Evolutionary conservation across 1,140 invertebrate genomes (phyloP).

Genomic region (Dinothrombium tinctorium): DNA sequence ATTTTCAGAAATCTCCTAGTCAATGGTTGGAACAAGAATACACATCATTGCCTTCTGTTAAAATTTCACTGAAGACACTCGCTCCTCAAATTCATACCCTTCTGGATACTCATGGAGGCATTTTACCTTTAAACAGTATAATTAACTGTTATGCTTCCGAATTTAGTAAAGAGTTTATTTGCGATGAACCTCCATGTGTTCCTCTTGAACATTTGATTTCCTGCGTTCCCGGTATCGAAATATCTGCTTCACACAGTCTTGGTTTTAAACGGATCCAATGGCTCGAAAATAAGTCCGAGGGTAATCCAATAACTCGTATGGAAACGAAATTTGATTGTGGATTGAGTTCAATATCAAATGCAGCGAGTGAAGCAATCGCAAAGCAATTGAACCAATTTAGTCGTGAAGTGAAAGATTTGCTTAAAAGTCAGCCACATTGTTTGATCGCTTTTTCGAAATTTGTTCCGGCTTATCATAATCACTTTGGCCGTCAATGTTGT

Average conservation of each 20-base stretch:
- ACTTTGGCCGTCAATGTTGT: conserved; percentile 75
- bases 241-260: conserved; percentile 22
- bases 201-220: conserved; percentile 60
- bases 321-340: too few species aligned
- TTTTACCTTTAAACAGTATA: conserved; percentile 42
- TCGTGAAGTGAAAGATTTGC: conserved; percentile 50
- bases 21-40: neutral
- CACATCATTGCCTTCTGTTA: conserved; percentile 37
- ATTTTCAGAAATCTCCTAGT: neutral
- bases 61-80: conserved; percentile 36
- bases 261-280: conserved; percentile 27
- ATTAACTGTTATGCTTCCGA: neutral
- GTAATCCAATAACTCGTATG: too few species aligned
- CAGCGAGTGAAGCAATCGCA: conserved; percentile 30
- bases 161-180: conserved; percentile 5
- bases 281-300: conserved; percentile 21
- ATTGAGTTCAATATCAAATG: neutral
- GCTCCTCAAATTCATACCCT: conserved; percentile 36
- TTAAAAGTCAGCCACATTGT: conserved; percentile 47
- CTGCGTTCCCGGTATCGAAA: conserved; percentile 47
- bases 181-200: conserved; percentile 35
- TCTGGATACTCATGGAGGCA: conserved; percentile 39
- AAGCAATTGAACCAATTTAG: conserved; percentile 39
- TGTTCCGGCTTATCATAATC: conserved; percentile 81
- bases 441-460: conserved; percentile 53